These are phyloP conservation scores for Spilogale gracilis DNA, from an alignment of 2,113 vertebrate species.

Conservation along the genomic window DNA sequence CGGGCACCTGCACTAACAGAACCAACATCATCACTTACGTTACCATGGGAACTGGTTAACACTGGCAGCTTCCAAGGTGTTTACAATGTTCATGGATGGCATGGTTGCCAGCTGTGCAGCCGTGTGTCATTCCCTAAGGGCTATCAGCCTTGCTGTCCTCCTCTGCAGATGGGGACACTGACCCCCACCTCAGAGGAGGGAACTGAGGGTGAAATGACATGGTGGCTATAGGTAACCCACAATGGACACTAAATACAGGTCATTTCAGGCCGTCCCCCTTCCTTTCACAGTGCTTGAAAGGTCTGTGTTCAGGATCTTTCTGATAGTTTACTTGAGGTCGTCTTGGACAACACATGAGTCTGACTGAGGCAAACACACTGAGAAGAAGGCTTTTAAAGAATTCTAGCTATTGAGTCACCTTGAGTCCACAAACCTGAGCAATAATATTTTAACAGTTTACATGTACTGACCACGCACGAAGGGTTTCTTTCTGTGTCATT, in stretches of 20 bases:
- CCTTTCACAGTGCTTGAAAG: not conserved
- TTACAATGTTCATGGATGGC: not conserved
- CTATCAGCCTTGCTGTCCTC: not conserved
- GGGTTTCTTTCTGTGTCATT: not conserved
- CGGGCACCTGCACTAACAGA: not conserved
- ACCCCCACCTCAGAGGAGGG: not conserved
- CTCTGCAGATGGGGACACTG: not conserved
- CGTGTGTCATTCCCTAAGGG: not conserved
- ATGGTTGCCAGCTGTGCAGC: not conserved
- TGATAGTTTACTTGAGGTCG: not conserved
- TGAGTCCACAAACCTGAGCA: not conserved
- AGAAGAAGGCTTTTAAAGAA: not conserved
- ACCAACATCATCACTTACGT: fast-evolving
- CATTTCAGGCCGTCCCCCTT: not conserved
- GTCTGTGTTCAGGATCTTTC: not conserved
- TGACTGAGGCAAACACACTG: not conserved
- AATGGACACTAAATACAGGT: not conserved
- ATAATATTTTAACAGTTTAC: not conserved
- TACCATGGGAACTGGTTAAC: not conserved
- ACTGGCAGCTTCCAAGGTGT: not conserved
- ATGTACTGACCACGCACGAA: not conserved
- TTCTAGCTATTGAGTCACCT: not conserved
- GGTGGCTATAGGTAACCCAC: not conserved
- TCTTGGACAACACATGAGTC: not conserved
- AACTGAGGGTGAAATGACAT: not conserved